phyloP scores from a whole-genome alignment of 2,113 vertebrate genomes.

The Pachyramphus minor region DNA sequence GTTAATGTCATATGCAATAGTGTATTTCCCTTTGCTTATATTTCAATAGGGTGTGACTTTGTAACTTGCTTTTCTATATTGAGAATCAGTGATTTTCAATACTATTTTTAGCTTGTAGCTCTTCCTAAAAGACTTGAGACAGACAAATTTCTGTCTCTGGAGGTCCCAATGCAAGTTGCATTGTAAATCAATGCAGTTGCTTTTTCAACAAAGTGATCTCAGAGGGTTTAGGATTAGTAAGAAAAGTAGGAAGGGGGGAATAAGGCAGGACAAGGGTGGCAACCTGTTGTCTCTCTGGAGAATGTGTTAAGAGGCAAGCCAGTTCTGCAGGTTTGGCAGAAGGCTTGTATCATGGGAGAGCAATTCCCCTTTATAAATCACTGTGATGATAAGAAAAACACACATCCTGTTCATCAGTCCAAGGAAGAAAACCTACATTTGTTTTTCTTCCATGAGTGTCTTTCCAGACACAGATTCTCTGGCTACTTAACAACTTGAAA shows the following conservation, averaged over 20 bases:
- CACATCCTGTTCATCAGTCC: background rate
- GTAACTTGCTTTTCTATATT: background rate
- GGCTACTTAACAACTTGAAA: background rate
- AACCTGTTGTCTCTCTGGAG: background rate
- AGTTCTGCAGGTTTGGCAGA: background rate
- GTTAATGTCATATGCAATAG: background rate
- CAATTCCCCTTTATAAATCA: background rate
- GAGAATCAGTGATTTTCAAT: background rate
- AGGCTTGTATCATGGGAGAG: background rate
- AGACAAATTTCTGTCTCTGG: background rate
- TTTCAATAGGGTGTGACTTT: background rate
- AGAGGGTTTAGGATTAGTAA: background rate
- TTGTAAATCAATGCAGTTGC: background rate
- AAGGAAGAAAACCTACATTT: background rate
- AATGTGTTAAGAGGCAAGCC: background rate
- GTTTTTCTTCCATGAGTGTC: background rate
- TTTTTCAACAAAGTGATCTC: background rate
- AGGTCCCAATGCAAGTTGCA: background rate
- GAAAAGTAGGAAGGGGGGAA: background rate
- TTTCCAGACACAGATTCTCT: background rate
- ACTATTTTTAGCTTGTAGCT: background rate
- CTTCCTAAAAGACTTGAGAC: background rate
- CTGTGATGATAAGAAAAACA: background rate
- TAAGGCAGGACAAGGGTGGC: background rate
- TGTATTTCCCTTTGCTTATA: background rate